A percentile compares a stretch with the other conserved stretches of the same genome.
Conservation (phyloP, 2,797 vertebrate genomes). For the Strix occidentalis region DNA sequence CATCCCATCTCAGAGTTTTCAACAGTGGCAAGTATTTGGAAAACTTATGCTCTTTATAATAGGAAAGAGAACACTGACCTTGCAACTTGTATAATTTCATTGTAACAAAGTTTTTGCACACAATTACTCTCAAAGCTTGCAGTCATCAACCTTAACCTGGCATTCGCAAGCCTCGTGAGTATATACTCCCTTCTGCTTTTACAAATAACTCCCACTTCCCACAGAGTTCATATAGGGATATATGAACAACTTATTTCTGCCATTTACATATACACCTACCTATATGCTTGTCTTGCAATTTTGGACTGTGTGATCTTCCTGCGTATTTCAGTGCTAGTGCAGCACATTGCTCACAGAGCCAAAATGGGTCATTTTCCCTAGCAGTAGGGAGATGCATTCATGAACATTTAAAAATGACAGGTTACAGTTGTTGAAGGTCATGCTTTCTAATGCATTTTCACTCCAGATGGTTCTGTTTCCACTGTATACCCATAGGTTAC, state of each 20-base stretch:
- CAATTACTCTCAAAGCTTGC: background rate
- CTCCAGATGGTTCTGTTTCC: conserved; percentile 26
- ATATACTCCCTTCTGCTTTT: background rate
- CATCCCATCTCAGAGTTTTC: background rate
- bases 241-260: background rate
- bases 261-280: background rate
- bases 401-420: background rate
- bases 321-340: background rate
- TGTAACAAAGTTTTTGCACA: background rate
- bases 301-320: background rate
- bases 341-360: background rate
- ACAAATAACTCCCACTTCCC: background rate
- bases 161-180: background rate
- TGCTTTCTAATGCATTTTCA: background rate
- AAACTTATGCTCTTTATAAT: background rate
- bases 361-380: background rate
- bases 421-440: conserved; percentile 10
- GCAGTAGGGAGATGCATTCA: background rate
- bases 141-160: background rate
- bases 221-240: background rate
- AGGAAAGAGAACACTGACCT: background rate
- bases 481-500: background rate
- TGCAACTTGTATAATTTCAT: background rate
- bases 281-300: background rate
- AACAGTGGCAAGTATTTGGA: background rate